Percentiles rank a stretch among this genome's conserved stretches.
Conservation (phyloP, 2,113 vertebrate genomes). For the Edolisoma coerulescens region DNA sequence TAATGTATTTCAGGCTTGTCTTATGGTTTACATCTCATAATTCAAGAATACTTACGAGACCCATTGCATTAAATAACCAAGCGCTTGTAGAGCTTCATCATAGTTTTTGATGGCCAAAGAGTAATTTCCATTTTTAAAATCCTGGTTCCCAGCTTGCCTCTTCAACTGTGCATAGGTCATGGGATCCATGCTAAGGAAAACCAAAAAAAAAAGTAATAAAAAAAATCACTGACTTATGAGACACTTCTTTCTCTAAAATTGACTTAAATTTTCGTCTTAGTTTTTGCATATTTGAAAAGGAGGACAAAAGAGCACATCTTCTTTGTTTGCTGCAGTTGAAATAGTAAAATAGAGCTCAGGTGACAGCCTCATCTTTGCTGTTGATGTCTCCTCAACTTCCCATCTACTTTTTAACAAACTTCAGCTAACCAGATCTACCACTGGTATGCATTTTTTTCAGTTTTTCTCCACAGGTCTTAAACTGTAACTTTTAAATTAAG, state of each 20-base stretch:
- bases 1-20: not conserved
- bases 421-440: not conserved
- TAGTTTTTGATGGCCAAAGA: slow-evolving; percentile 69
- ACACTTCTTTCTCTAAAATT: not conserved
- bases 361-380: not conserved
- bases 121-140: slow-evolving; percentile 68
- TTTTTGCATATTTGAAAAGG: not conserved
- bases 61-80: slow-evolving; percentile 8
- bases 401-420: not conserved
- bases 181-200: slow-evolving; percentile 53
- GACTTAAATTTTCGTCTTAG: not conserved
- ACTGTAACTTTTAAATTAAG: not conserved
- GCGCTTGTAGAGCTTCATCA: slow-evolving; percentile 54
- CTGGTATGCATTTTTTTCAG: not conserved
- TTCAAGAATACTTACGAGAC: slow-evolving; percentile 36
- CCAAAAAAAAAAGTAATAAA: not conserved
- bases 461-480: not conserved
- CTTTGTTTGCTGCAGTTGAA: not conserved
- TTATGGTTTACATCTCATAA: not conserved
- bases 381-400: not conserved
- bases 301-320: not conserved
- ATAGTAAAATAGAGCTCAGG: not conserved
- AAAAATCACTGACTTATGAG: not conserved
- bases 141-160: slow-evolving; percentile 64
- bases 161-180: slow-evolving; percentile 26